These are phyloP conservation scores for Argopecten irradians DNA, from an alignment of 1,140 invertebrate genomes.

Conservation along the genomic window DNA sequence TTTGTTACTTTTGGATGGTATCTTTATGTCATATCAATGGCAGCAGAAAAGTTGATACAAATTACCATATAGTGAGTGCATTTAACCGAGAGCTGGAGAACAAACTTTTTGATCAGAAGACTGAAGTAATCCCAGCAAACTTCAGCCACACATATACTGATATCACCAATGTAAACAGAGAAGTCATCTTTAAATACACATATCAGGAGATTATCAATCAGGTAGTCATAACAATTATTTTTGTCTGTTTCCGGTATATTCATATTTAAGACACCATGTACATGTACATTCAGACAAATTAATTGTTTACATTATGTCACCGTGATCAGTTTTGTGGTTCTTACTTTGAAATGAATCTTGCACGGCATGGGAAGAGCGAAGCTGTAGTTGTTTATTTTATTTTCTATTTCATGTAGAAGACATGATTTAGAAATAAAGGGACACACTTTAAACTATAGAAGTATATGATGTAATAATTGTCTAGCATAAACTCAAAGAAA, in stretches of 20 bases:
- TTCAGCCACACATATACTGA: constrained; percentile 26
- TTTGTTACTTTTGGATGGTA: not conserved
- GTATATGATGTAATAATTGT: too few species aligned
- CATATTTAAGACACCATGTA: too few species aligned
- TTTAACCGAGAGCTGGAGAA: not conserved
- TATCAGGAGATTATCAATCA: constrained; percentile 37
- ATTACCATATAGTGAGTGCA: not conserved
- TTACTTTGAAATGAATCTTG: too few species aligned
- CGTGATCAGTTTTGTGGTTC: too few species aligned
- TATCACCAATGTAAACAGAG: constrained; percentile 12
- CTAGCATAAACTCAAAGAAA: too few species aligned
- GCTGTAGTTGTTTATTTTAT: too few species aligned
- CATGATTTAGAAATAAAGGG: too few species aligned
- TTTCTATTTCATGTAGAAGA: too few species aligned
- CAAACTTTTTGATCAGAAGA: constrained; percentile 16
- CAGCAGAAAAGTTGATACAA: not conserved
- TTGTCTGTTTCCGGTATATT: not conserved
- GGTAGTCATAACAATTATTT: not conserved
- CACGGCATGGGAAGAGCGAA: too few species aligned
- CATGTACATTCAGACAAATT: too few species aligned
- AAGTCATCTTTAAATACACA: constrained; percentile 33
- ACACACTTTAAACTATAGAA: too few species aligned
- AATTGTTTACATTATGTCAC: too few species aligned
- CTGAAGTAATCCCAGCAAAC: constrained; percentile 1
- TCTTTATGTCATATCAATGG: not conserved